phyloP scores from a whole-genome alignment of 2,888 invertebrate species.

The Timandra comae region DNA sequence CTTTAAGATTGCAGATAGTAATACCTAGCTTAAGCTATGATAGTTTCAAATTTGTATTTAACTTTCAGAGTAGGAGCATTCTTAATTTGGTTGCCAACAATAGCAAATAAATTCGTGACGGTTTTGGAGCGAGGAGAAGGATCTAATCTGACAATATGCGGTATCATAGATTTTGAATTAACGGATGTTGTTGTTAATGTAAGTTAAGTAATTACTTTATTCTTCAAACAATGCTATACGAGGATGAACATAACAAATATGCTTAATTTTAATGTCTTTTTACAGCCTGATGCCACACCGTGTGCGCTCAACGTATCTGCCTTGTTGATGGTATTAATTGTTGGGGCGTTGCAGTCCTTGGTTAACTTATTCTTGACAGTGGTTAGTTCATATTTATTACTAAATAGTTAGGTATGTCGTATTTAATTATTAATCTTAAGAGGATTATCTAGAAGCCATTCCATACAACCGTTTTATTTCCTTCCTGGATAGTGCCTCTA shows the following conservation, averaged over 20 bases:
- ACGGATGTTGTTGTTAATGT: conserved; percentile 27
- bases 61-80: conserved; percentile 44
- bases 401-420: too few relatives aligned
- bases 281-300: conserved; percentile 37
- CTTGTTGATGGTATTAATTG: conserved; percentile 40
- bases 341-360: conserved; percentile 38
- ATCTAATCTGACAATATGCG: conserved; percentile 41
- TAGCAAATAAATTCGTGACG: conserved; percentile 46
- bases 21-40: background rate
- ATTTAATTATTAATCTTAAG: too few relatives aligned
- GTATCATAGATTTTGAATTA: conserved; percentile 31
- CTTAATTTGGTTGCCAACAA: conserved; percentile 53
- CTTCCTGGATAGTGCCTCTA: too few relatives aligned
- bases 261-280: too few relatives aligned
- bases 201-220: too few relatives aligned
- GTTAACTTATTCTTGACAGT: conserved; percentile 49
- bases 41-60: too few relatives aligned
- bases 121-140: conserved; percentile 43
- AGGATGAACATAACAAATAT: too few relatives aligned
- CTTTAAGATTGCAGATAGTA: background rate
- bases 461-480: too few relatives aligned
- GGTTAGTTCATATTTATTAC: conserved; percentile 41
- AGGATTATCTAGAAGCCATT: too few relatives aligned
- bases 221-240: too few relatives aligned
- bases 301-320: conserved; percentile 44